Conservation (phyloP, 2,797 vertebrate species). For the Lemur catta region DNA sequence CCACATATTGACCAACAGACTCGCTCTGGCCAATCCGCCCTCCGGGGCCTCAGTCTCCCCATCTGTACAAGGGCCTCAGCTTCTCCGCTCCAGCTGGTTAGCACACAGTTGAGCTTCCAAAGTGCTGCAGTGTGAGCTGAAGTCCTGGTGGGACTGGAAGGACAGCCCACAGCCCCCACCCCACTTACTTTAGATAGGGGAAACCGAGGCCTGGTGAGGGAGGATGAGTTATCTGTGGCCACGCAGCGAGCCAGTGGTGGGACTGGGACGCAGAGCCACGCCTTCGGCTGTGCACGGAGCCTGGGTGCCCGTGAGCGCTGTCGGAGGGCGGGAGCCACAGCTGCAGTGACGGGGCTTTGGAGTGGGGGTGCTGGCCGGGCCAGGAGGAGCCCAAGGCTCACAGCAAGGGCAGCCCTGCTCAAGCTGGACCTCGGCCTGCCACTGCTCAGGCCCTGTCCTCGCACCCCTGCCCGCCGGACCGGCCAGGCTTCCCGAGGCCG, state of each 20-base stretch:
- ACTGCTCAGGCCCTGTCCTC: background rate
- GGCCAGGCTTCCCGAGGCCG: background rate
- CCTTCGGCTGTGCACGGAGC: background rate
- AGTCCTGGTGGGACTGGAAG: too few relatives aligned
- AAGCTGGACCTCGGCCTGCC: too few relatives aligned
- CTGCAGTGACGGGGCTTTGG: background rate
- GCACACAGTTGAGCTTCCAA: background rate
- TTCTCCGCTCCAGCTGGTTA: background rate
- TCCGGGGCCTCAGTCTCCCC: background rate
- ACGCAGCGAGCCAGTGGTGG: background rate
- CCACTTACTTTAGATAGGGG: background rate
- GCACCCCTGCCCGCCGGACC: background rate
- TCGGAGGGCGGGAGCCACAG: background rate
- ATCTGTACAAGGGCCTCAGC: background rate
- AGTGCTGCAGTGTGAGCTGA: background rate
- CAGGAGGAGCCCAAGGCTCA: background rate
- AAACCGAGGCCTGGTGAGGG: background rate
- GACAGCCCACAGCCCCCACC: background rate
- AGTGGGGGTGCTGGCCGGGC: background rate
- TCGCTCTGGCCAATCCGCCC: conserved; percentile 21
- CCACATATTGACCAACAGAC: conserved; percentile 69
- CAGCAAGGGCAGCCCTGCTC: too few relatives aligned
- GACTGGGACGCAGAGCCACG: background rate
- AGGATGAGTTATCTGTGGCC: background rate
- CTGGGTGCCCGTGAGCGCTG: background rate